phyloP scores from a whole-genome alignment of 2,113 vertebrate species.

The Larimichthys polyactis region DNA sequence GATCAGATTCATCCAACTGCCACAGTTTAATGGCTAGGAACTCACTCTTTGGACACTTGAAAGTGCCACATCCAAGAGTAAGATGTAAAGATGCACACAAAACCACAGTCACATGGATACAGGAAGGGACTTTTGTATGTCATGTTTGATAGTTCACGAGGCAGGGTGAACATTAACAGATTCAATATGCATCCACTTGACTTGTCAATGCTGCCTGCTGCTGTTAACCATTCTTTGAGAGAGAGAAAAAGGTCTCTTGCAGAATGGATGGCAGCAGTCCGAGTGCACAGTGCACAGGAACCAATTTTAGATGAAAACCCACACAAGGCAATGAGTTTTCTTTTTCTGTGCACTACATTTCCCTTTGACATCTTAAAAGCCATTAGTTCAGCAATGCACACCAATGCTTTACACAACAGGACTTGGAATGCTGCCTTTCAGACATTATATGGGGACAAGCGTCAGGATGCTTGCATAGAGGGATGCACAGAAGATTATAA shows the following conservation, averaged over 20 bases:
- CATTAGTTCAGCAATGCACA: conserved; percentile 80
- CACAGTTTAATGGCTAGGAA: conserved; percentile 9
- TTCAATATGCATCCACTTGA: conserved; percentile 62
- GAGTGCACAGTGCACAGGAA: conserved; percentile 59
- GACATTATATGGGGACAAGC: conserved; percentile 61
- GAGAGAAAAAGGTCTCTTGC: conserved; percentile 23
- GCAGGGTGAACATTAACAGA: conserved; percentile 37
- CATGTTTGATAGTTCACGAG: conserved; percentile 30
- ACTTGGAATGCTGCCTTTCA: conserved; percentile 63
- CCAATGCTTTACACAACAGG: conserved; percentile 64
- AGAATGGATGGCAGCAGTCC: conserved; percentile 56
- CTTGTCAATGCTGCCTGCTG: conserved; percentile 36
- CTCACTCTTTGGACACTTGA: conserved; percentile 19
- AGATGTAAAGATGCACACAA: conserved; percentile 6
- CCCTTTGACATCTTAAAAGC: conserved; percentile 79
- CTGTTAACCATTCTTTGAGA: conserved; percentile 45
- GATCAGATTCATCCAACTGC: conserved; percentile 15
- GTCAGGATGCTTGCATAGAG: conserved; percentile 44
- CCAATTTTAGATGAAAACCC: conserved; percentile 71
- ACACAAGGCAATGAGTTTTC: conserved; percentile 61
- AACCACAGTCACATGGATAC: conserved; percentile 18
- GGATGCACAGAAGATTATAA: conserved; percentile 31
- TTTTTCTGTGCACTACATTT: conserved; percentile 66
- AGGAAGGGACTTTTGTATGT: conserved; percentile 14
- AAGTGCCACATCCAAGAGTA: conserved; percentile 16